phyloP scores from a whole-genome alignment of 2,797 vertebrate species.

The Channa striata region DNA sequence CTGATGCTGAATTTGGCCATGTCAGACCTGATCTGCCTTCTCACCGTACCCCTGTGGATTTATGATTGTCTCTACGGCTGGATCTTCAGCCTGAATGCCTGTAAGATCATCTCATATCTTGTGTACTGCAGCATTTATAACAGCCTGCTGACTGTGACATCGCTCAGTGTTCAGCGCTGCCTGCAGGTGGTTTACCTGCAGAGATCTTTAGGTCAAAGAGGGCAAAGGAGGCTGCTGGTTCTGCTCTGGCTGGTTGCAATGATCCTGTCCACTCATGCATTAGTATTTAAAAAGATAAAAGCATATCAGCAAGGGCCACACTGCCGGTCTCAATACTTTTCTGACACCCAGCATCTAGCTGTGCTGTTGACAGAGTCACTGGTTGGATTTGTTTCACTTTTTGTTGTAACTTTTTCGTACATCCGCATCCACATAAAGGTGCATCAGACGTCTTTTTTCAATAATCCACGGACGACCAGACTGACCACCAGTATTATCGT shows the following conservation, averaged over 20 bases:
- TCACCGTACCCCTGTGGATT: conserved; percentile 65
- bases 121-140: conserved; percentile 46
- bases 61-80: conserved; percentile 47
- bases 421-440: conserved; percentile 15
- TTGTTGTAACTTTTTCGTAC: conserved; percentile 19
- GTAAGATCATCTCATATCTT: conserved; percentile 55
- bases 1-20: conserved; percentile 73
- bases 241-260: conserved; percentile 39
- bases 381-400: background rate
- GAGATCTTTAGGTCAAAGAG: background rate
- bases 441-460: conserved; percentile 39
- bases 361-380: conserved; percentile 13
- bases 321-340: background rate
- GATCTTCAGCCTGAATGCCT: conserved; percentile 46
- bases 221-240: conserved; percentile 18
- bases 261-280: conserved; percentile 23
- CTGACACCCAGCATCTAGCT: background rate
- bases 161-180: conserved; percentile 70
- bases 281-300: conserved; percentile 6
- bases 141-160: conserved; percentile 46
- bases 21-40: conserved; percentile 67
- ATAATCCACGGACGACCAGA: conserved; percentile 32
- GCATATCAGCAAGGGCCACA: accelerated
- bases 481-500: conserved; percentile 37
- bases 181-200: conserved; percentile 57